Conservation (phyloP, 2,797 vertebrate species). For the Glyptemys insculpta region DNA sequence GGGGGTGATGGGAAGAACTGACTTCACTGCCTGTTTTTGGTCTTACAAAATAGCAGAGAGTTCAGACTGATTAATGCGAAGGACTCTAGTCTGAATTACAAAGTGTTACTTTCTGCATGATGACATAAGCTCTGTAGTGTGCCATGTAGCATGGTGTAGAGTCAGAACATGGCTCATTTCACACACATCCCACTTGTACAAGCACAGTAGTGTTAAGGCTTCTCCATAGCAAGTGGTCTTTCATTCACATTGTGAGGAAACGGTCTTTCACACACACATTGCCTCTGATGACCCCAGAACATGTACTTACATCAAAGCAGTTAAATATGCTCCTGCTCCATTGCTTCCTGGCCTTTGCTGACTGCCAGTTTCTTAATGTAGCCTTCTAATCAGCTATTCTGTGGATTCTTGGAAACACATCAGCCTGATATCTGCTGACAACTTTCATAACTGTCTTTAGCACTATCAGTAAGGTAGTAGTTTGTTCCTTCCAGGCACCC, state of each 20-base stretch:
- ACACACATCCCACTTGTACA: background rate
- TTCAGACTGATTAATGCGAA: background rate
- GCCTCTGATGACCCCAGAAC: background rate
- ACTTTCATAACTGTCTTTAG: background rate
- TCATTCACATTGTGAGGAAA: background rate
- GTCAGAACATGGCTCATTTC: background rate
- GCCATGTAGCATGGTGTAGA: rapidly evolving
- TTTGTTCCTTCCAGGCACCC: conserved; percentile 28
- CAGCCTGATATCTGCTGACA: background rate
- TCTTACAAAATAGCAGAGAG: background rate
- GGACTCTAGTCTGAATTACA: background rate
- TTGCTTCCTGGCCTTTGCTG: background rate
- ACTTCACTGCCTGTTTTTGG: background rate
- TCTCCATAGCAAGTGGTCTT: background rate
- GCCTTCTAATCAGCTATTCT: background rate
- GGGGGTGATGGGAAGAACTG: background rate
- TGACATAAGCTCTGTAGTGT: rapidly evolving
- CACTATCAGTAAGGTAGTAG: background rate
- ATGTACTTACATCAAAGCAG: rapidly evolving
- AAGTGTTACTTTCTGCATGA: background rate
- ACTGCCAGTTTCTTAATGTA: background rate
- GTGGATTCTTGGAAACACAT: background rate
- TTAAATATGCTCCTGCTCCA: background rate
- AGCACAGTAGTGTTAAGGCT: background rate
- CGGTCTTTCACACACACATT: background rate